These are phyloP conservation scores for Clarias macrocephalus DNA, from an alignment of 2,113 vertebrate genomes.

Conservation along the genomic window DNA sequence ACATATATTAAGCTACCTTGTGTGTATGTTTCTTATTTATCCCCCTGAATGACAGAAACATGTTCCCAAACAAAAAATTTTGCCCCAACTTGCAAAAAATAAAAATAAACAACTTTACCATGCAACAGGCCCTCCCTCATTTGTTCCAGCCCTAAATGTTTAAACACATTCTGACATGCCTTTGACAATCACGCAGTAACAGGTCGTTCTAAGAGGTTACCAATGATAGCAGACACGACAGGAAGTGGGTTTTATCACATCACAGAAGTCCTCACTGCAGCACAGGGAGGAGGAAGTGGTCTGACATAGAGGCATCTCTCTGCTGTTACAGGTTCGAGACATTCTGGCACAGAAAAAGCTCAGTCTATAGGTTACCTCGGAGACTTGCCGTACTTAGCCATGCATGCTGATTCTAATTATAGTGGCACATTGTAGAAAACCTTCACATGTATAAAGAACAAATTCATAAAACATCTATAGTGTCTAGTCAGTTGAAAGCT, in stretches of 20 bases:
- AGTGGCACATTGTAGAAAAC: background rate
- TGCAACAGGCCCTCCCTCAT: constrained; percentile 15
- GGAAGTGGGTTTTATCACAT: constrained; percentile 58
- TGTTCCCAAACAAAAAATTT: background rate
- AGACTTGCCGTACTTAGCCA: background rate
- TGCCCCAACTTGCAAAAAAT: background rate
- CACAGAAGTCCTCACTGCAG: constrained; percentile 47
- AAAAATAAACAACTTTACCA: background rate
- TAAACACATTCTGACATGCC: background rate
- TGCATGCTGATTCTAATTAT: constrained; percentile 1
- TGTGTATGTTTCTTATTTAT: background rate
- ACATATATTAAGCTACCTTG: background rate
- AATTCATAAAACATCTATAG: background rate
- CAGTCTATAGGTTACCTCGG: constrained; percentile 11
- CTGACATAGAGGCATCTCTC: constrained; percentile 28
- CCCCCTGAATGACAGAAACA: background rate
- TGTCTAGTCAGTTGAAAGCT: background rate
- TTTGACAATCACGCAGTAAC: constrained; percentile 35
- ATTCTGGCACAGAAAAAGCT: constrained; percentile 30
- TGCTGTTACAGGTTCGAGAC: constrained; percentile 39
- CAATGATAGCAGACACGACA: constrained; percentile 42
- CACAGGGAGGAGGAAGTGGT: constrained; percentile 56
- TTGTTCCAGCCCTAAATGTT: constrained; percentile 1
- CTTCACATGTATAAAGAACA: background rate
- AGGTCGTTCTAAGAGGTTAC: constrained; percentile 43